These are phyloP conservation scores for Pagetopsis macropterus DNA, from an alignment of 2,797 vertebrate species.

Conservation along the genomic window DNA sequence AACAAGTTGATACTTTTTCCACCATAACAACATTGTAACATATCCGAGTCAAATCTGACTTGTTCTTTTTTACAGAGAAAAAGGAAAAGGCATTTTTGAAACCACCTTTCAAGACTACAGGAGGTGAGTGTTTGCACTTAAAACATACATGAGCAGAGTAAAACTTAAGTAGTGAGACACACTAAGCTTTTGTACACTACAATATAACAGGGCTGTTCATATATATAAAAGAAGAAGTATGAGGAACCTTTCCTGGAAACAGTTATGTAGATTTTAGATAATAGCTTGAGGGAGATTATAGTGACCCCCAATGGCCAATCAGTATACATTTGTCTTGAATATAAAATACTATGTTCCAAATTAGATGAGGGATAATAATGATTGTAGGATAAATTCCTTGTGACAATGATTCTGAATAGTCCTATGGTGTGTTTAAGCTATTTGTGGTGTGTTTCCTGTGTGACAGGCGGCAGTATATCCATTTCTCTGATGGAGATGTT, in stretches of 20 bases:
- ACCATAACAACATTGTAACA: not conserved
- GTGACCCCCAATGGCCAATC: conserved; percentile 7
- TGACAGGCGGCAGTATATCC: conserved; percentile 26
- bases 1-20: not conserved
- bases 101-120: not conserved
- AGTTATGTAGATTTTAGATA: not conserved
- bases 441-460: conserved; percentile 13
- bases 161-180: not conserved
- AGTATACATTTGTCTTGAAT: not conserved
- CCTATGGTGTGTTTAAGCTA: not conserved
- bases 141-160: not conserved
- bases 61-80: conserved; percentile 7
- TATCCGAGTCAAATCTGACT: conserved; percentile 25
- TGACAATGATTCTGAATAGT: not conserved
- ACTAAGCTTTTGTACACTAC: not conserved
- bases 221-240: not conserved
- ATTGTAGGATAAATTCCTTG: not conserved
- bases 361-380: no score
- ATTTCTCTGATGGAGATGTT: conserved; percentile 1
- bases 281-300: not conserved
- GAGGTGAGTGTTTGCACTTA: not conserved
- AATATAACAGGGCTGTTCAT: not conserved
- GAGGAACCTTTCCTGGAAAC: not conserved
- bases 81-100: conserved; percentile 11
- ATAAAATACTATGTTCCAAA: not conserved